Conservation (phyloP, 2,888 invertebrate genomes). For the Pachydiplax longipennis region DNA sequence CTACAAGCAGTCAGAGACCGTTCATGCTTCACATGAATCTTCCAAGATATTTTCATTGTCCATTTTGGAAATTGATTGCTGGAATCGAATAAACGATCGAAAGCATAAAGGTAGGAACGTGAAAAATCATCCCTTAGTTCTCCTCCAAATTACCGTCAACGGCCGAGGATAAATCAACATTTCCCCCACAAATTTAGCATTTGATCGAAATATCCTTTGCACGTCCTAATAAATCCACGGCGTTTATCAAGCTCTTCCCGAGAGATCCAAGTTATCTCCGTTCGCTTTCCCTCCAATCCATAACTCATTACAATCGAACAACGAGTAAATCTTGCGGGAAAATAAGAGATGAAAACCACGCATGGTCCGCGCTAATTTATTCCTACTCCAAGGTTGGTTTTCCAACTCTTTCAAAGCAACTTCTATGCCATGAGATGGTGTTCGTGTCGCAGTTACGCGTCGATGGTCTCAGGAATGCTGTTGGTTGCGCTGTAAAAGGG, state of each 20-base stretch:
- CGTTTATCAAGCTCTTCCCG: neutral
- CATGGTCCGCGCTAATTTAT: neutral
- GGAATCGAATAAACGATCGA: too few species aligned
- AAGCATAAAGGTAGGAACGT: too few species aligned
- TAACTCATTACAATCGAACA: neutral
- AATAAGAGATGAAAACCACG: neutral
- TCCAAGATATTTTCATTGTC: too few species aligned
- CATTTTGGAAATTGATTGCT: too few species aligned
- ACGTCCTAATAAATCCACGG: neutral
- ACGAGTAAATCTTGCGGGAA: neutral
- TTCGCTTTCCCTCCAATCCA: neutral
- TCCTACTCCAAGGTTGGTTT: neutral
- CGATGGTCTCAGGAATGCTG: constrained; percentile 37
- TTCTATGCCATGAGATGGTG: neutral
- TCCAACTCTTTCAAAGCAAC: neutral
- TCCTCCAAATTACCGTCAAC: too few species aligned
- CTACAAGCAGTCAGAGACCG: too few species aligned
- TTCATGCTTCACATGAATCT: too few species aligned
- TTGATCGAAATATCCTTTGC: neutral
- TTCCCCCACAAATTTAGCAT: too few species aligned
- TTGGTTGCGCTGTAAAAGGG: constrained; percentile 16
- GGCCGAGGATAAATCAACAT: too few species aligned
- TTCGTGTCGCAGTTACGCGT: constrained; percentile 33
- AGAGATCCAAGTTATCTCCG: neutral
- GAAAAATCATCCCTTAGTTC: too few species aligned